Evolutionary conservation across 1,140 invertebrate species (phyloP).

Genomic region (Monochamus saltuarius): DNA sequence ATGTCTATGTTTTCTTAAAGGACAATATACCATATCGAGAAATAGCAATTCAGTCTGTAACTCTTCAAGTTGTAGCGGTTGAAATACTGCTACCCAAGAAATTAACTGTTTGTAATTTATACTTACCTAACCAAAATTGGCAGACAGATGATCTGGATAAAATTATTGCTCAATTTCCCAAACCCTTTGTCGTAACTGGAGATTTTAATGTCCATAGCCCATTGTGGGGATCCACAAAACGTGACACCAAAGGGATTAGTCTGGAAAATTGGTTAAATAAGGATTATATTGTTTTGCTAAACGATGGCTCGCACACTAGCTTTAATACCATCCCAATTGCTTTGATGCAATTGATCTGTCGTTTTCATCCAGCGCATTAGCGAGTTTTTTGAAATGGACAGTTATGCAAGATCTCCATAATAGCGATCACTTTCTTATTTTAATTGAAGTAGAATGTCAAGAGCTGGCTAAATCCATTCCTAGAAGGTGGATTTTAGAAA

Average conservation of each 20-base stretch:
- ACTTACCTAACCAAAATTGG: constrained; percentile 10
- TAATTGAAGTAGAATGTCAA: background rate
- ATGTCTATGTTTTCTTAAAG: no score
- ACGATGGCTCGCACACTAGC: background rate
- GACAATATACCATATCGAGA: no score
- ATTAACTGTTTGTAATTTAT: constrained; percentile 16
- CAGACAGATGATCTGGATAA: background rate
- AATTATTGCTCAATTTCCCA: constrained; percentile 9
- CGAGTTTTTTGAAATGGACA: background rate
- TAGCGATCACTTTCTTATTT: constrained; percentile 13
- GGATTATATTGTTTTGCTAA: background rate
- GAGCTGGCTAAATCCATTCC: background rate
- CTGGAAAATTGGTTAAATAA: background rate
- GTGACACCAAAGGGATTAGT: background rate
- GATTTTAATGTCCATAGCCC: constrained; percentile 19
- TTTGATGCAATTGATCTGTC: constrained; percentile 9
- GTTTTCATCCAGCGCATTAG: background rate
- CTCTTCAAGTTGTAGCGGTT: constrained; percentile 11
- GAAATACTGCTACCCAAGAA: background rate
- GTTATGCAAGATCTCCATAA: background rate
- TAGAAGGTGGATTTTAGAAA: background rate
- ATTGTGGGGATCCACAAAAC: constrained; percentile 2
- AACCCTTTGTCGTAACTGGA: constrained; percentile 10
- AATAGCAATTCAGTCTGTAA: no score
- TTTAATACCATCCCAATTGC: background rate